These are phyloP conservation scores for Eupeodes latifasciatus DNA, from an alignment of 2,888 invertebrate genomes.

Conservation along the genomic window DNA sequence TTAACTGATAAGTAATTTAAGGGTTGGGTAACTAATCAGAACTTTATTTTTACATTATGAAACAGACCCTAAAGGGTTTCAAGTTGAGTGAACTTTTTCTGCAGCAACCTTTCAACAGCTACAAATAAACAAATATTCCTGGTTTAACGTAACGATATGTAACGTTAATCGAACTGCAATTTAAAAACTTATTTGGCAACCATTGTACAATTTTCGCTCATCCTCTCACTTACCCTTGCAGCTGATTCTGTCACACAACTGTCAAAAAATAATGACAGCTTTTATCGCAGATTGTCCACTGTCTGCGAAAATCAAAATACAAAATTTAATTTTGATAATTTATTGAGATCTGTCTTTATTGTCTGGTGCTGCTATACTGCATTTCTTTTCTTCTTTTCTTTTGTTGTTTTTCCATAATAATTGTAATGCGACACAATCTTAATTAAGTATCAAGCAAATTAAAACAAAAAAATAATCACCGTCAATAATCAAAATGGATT, in stretches of 20 bases:
- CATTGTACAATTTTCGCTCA: background rate
- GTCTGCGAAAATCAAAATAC: slow-evolving; percentile 66
- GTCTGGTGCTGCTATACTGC: slow-evolving; percentile 56
- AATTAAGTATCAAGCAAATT: slow-evolving; percentile 39
- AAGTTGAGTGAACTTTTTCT: too few relatives aligned
- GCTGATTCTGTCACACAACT: slow-evolving; percentile 58
- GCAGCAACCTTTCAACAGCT: too few relatives aligned
- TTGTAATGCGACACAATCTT: slow-evolving; percentile 61
- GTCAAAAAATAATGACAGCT: slow-evolving; percentile 16
- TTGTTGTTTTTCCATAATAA: slow-evolving; percentile 15
- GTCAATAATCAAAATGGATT: slow-evolving; percentile 80
- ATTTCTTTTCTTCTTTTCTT: slow-evolving; percentile 51
- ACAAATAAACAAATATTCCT: too few relatives aligned
- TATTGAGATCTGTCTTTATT: slow-evolving; percentile 59
- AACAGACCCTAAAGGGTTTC: too few relatives aligned
- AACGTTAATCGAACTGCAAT: background rate
- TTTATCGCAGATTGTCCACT: slow-evolving; percentile 33
- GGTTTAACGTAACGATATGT: background rate
- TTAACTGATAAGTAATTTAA: too few relatives aligned
- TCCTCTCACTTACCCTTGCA: slow-evolving; percentile 36
- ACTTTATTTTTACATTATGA: too few relatives aligned
- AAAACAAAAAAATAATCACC: background rate
- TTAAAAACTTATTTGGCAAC: background rate
- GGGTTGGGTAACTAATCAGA: too few relatives aligned
- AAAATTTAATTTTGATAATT: slow-evolving; percentile 64